Evolutionary conservation across 1,140 invertebrate genomes (phyloP), one percentile per base, ranked within the genome.

Genomic region (Drosophila prosaltans): DNA sequence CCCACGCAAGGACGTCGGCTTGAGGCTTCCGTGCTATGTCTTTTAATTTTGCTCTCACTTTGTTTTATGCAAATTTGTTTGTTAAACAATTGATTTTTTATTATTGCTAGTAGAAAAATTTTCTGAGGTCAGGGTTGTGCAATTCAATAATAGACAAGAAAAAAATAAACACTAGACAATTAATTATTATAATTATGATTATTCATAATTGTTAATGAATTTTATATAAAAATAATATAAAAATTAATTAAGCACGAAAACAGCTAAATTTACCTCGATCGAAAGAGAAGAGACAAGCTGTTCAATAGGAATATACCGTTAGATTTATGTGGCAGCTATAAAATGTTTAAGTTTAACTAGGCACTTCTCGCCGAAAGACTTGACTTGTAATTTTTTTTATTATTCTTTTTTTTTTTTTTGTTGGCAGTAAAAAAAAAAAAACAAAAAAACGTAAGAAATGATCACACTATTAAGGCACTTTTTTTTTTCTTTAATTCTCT

Each of bases 401-500:
- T 26, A 51, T 51, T 21, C 16, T 48, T 16, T 51, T 39, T 65
- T 51, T 74, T 72, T 74, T 71, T 67, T 74, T 74, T 36, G 3
- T 36, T 5, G 32, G 32, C 63, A 41, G 65, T 54, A 41, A 40
- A 10, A 40, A 40, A 26, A 61, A 74, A 43, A 62, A 62, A 74
- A 57, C 36, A 26, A 11, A 39, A 41, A 54, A 58, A 21, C 39
- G 51, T 39, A 36, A 21, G 39, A 36, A 41, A 51, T 10, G 45
- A 51, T 51, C 45, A 26, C 45, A 51, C 45, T 40, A 11, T 43
- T 51, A 51, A 51, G 45, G 21, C 45, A 51, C 45, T 51, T 51
- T 26, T 51, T 51, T 26, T 10, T 51, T 3, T 24, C 10, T 51
- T 16, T 16, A 16, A 16, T 16, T 48, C 16, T 16, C n/a, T 45